phyloP scores from a whole-genome alignment of 2,888 invertebrate genomes.

The Pachymerium ferrugineum region DNA sequence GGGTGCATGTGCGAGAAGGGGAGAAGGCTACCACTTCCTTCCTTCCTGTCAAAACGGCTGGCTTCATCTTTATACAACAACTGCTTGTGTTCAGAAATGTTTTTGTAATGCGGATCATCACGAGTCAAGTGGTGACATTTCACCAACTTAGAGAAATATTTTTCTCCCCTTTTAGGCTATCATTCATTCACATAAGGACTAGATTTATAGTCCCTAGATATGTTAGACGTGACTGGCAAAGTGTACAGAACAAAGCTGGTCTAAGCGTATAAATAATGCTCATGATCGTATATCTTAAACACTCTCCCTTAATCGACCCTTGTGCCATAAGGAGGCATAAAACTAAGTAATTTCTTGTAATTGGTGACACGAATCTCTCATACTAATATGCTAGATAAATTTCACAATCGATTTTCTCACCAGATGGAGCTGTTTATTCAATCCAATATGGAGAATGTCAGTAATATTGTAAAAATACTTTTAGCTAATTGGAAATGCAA shows the following conservation, averaged over 20 bases:
- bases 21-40: slow-evolving; percentile 9
- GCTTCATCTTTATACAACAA: slow-evolving; percentile 16
- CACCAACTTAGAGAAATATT: slow-evolving; percentile 1
- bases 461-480: too few relatives aligned
- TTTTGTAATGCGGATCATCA: slow-evolving; percentile 19
- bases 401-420: too few relatives aligned
- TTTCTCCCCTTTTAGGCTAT: not conserved
- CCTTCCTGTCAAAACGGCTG: slow-evolving; percentile 9
- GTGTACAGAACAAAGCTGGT: not conserved
- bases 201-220: not conserved
- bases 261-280: slow-evolving; percentile 1
- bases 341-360: too few relatives aligned
- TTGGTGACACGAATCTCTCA: too few relatives aligned
- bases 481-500: too few relatives aligned
- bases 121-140: slow-evolving; percentile 14
- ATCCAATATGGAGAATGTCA: too few relatives aligned
- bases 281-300: not conserved
- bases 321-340: not conserved
- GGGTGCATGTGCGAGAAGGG: not conserved
- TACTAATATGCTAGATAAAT: too few relatives aligned
- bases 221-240: not conserved
- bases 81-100: slow-evolving; percentile 15
- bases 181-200: slow-evolving; percentile 15
- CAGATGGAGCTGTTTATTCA: too few relatives aligned
- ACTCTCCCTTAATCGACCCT: not conserved